Base-by-base conservation (phyloP, 2,113 vertebrate genomes). In the Equus przewalskii region DNA sequence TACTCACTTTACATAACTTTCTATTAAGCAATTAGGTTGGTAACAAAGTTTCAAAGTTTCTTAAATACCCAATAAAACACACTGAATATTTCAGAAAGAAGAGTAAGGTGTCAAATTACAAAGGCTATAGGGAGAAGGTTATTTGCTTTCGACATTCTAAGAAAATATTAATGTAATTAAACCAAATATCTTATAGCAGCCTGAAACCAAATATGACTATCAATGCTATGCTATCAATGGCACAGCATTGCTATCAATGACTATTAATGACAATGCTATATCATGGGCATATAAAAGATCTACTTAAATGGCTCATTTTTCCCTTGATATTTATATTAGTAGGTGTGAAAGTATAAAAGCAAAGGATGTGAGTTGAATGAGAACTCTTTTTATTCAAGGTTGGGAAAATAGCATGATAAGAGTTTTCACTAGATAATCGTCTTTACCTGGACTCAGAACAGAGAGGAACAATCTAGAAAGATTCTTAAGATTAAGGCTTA, bases 281-380 rank as follows among this genome's bases (percentile, higher is more conserved):
- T 60, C 14, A 64, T 5, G 12, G 26, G 51, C 44, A 85, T n/a
- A 94, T 14, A 89, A 72, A 96, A 91, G 72, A 76, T 69, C 58
- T 92, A 82, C 44, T 82, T 51, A 78, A 96, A 85, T 70, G 8
- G 41, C 30, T 80, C 6, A 11, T 82, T 96, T 54, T 65, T 51
- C 24, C 26, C 60, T 82, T 70, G 3, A 86, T 78, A 26, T 72
- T 13, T 58, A 76, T 5, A 72, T 89, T 91, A 70, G 9, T 54
- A 92, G 91, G 21, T 13, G 12, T 87, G 26, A 96, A 96, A 91
- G 11, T 58, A 96, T 46, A 92, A 97, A 96, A 93, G 72, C 62
- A 88, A 97, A 92, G 28, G 16, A 36, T 93, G 10, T 75, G 44
- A 95, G 22, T 49, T 85, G 30, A 89, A 93, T 46, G 33, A 49